Conservation (phyloP, 2,888 invertebrate species). For the Thymelicus sylvestris region DNA sequence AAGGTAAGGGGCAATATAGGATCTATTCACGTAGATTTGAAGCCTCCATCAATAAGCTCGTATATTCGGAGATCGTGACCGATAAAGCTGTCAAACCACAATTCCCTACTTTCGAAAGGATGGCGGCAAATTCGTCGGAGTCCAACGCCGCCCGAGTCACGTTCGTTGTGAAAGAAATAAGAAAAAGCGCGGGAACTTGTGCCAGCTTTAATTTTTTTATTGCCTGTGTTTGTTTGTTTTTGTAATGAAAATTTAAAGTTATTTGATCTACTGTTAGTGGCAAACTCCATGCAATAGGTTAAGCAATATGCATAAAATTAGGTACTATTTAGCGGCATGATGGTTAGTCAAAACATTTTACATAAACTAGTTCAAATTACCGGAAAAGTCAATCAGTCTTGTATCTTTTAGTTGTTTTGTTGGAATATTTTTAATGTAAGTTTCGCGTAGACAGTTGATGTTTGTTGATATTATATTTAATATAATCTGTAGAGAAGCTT, state of each 20-base stretch:
- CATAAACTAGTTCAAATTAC: no score
- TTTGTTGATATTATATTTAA: no score
- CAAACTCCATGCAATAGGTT: not conserved
- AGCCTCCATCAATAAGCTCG: conserved; percentile 31
- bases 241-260: not conserved
- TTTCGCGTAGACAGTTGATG: no score
- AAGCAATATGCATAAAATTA: not conserved
- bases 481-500: no score
- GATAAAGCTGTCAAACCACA: conserved; percentile 41
- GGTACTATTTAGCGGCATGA: not conserved
- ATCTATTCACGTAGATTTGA: conserved; percentile 35
- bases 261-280: not conserved
- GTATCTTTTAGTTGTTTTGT: no score
- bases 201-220: conserved; percentile 6
- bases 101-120: conserved; percentile 32
- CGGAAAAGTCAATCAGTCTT: no score
- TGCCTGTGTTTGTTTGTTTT: not conserved
- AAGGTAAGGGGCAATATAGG: conserved; percentile 28
- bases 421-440: no score
- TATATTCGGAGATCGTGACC: conserved; percentile 42
- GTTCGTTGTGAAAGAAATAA: conserved; percentile 24
- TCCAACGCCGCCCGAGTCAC: conserved; percentile 30
- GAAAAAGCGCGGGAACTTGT: conserved; percentile 13
- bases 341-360: no score
- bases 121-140: conserved; percentile 31